A percentile compares a stretch with the other conserved stretches of the same genome.
Evolutionary conservation across 2,113 vertebrate genomes (phyloP).

Genomic region (Microtus pennsylvanicus): DNA sequence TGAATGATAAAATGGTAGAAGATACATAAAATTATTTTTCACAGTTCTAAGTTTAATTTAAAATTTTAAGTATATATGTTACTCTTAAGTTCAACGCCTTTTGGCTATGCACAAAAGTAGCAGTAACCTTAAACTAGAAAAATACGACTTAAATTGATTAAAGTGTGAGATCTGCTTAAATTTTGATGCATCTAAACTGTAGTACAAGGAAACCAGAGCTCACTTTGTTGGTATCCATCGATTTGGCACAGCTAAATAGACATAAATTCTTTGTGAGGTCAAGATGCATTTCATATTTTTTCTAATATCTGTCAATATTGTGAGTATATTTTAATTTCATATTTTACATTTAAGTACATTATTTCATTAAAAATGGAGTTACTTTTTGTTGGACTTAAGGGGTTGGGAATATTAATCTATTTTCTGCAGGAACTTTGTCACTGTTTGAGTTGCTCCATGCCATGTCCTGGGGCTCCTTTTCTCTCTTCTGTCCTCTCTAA

Average conservation of each 20-base stretch:
- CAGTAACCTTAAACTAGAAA: neutral
- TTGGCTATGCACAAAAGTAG: neutral
- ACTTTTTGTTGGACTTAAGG: neutral
- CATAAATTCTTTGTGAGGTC: constrained; percentile 39
- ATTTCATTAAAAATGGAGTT: constrained; percentile 8
- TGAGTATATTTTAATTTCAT: constrained; percentile 45
- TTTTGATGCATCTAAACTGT: neutral
- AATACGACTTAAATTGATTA: constrained; percentile 36
- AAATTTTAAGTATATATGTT: neutral
- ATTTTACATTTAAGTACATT: neutral
- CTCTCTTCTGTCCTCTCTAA: neutral
- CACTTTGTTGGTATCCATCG: constrained; percentile 19
- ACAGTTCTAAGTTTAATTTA: constrained; percentile 42
- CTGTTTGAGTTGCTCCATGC: neutral
- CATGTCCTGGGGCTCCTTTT: neutral
- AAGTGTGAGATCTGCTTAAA: constrained; percentile 51
- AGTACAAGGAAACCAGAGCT: constrained; percentile 35
- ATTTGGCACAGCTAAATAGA: constrained; percentile 51
- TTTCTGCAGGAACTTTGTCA: neutral
- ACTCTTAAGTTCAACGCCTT: neutral
- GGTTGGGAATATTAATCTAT: neutral
- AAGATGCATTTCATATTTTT: constrained; percentile 55
- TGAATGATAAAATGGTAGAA: neutral
- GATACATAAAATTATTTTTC: neutral
- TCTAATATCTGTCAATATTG: neutral